Evolutionary conservation across 2,797 vertebrate species (phyloP), one percentile per base, ranked within the genome.

Genomic region (Microctenopoma lineatum): DNA sequence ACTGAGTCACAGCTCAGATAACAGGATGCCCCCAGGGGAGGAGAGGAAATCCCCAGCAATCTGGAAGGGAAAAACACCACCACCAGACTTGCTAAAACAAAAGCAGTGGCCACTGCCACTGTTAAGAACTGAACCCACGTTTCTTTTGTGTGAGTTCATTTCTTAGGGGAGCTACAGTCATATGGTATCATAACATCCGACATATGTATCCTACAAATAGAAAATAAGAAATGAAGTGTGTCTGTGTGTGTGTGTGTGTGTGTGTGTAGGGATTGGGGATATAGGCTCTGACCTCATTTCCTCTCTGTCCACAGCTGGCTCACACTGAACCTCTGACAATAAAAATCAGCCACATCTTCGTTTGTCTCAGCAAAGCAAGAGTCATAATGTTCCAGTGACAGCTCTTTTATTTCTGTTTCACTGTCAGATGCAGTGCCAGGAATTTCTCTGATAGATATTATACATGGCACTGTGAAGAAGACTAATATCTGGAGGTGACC

Each of bases 41-140:
- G 52, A 65, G 34, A 84, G 84, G 88, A 90, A 92, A 91, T 75
- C 84, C 88, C 90, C 83, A 47, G 53, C 81, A 87, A 75, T 78
- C 70, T 76, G 72, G 46, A 70, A 41, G 58, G 44, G 64, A 65
- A 79, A 81, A 84, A 84, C 84, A 83, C 81, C 61, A 70, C 25
- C 55, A 34, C 36, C 58, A 80, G 75, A 74, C 18, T 50, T 78
- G 70, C 59, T 10, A 52, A 74, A 79, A 75, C 73, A 81, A 70
- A 18, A 69, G 39, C 67, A 58, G 73, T 13, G 39, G 59, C 11
- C 5, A 58, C 32, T 7, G 32, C 16, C 12, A 15, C 15, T 41
- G 55, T 25, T n/a, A 34, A 1, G 0, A 41, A 21, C 10, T 16
- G 0, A 67, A 53, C 57, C 21, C 21, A 61, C 77, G 58, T 44